phyloP scores from a whole-genome alignment of 2,888 invertebrate species.

The Euplagia quadripunctaria region DNA sequence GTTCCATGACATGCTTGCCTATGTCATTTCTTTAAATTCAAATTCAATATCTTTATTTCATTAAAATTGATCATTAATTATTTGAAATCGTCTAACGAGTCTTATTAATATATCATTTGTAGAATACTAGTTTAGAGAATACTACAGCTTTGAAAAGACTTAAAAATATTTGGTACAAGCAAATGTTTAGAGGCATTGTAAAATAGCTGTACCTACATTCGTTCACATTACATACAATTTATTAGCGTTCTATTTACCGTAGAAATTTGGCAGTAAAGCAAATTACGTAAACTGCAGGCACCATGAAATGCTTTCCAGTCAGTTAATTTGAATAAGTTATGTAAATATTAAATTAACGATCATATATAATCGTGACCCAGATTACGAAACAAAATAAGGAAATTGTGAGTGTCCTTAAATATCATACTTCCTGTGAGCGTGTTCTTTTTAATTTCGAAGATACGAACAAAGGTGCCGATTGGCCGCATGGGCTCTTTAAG shows the following conservation, averaged over 20 bases:
- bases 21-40: no score
- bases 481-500: slow-evolving; percentile 56
- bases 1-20: no score
- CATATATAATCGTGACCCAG: slow-evolving; percentile 45
- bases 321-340: slow-evolving; percentile 40
- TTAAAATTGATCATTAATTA: no score
- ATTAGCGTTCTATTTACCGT: neutral
- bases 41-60: no score
- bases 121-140: no score
- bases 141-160: neutral
- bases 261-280: slow-evolving; percentile 11
- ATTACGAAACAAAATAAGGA: slow-evolving; percentile 53
- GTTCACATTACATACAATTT: neutral
- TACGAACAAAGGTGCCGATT: slow-evolving; percentile 53
- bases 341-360: slow-evolving; percentile 35
- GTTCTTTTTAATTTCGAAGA: slow-evolving; percentile 54
- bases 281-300: slow-evolving; percentile 38
- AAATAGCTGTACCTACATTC: neutral
- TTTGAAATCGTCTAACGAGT: no score
- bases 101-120: no score
- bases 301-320: slow-evolving; percentile 30
- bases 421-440: slow-evolving; percentile 53
- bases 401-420: slow-evolving; percentile 55
- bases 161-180: neutral
- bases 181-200: neutral